Percentiles rank a stretch among this genome's conserved stretches.
Evolutionary conservation across 2,113 vertebrate species (phyloP).

Genomic region (Gymnogyps californianus): DNA sequence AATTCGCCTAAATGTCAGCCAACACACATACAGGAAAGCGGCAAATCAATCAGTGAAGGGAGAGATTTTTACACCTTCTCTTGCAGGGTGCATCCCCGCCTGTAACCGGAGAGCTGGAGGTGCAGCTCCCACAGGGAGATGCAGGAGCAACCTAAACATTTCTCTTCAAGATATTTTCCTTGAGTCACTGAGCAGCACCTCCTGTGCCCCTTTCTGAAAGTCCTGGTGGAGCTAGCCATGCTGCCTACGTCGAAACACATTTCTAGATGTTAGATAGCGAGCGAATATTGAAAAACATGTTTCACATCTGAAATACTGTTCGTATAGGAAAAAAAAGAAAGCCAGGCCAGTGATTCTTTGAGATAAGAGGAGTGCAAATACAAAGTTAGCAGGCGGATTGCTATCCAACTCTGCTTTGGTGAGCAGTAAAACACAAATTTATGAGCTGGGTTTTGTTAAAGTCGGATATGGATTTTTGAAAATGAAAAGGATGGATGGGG

Average conservation of each 20-base stretch:
- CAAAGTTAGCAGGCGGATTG: not conserved
- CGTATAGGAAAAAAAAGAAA: not conserved
- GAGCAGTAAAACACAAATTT: constrained; percentile 72
- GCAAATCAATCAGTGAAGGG: not conserved
- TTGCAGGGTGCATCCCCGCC: not conserved
- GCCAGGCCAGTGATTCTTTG: not conserved
- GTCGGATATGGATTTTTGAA: constrained; percentile 75
- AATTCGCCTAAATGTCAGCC: not conserved
- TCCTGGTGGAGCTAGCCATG: not conserved
- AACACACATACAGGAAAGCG: not conserved
- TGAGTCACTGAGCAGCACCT: not conserved
- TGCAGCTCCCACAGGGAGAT: not conserved
- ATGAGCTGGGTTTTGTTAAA: constrained; percentile 75
- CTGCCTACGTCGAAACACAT: not conserved
- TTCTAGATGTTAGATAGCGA: not conserved
- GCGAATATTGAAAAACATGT: not conserved
- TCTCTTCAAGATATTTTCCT: not conserved
- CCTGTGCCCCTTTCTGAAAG: not conserved
- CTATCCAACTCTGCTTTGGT: constrained; percentile 20
- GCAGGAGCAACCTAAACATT: not conserved
- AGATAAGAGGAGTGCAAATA: not conserved
- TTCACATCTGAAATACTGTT: not conserved
- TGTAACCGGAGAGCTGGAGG: accelerated
- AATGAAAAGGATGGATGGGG: constrained; percentile 78
- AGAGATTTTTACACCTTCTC: not conserved